A percentile compares a stretch with the other conserved stretches of the same genome.
Conservation (phyloP, 1,140 invertebrate species). For the Listronotus oregonensis region DNA sequence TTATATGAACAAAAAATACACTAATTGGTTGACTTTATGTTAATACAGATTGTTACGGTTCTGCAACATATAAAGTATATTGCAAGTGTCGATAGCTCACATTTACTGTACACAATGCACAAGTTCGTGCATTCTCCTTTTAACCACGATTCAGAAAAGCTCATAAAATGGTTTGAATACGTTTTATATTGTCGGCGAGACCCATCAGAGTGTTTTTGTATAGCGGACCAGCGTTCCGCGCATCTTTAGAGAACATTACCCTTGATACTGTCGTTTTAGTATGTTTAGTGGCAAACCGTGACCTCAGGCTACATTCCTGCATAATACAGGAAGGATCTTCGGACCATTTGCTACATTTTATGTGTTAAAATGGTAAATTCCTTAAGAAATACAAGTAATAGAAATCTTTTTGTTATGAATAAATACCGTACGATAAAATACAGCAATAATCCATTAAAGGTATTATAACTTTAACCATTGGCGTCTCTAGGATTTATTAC, state of each 20-base stretch:
- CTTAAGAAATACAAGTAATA: too few species aligned
- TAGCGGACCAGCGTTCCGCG: constrained; percentile 20
- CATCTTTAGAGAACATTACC: constrained; percentile 28
- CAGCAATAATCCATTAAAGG: too few species aligned
- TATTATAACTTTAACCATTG: too few species aligned
- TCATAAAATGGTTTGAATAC: constrained; percentile 29
- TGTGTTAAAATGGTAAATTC: too few species aligned
- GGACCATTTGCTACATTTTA: too few species aligned
- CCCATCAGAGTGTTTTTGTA: constrained; percentile 12
- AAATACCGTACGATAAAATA: too few species aligned
- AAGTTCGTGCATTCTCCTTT: constrained; percentile 24
- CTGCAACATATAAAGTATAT: constrained; percentile 14
- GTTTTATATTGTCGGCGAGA: constrained; percentile 27
- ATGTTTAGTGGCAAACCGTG: constrained; percentile 26
- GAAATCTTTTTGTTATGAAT: too few species aligned
- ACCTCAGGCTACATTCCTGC: constrained; percentile 30
- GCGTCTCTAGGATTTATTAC: too few species aligned
- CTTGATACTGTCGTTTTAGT: constrained; percentile 17
- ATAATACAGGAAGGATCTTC: constrained; percentile 14
- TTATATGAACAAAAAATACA: too few species aligned
- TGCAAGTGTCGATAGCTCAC: constrained; percentile 14
- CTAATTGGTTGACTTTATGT: too few species aligned
- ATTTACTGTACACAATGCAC: constrained; percentile 22
- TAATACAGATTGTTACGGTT: constrained; percentile 3
- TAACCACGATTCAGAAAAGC: constrained; percentile 16